Evolutionary conservation across 2,113 vertebrate species (phyloP).

Genomic region (Paracanthobrama guichenoti): DNA sequence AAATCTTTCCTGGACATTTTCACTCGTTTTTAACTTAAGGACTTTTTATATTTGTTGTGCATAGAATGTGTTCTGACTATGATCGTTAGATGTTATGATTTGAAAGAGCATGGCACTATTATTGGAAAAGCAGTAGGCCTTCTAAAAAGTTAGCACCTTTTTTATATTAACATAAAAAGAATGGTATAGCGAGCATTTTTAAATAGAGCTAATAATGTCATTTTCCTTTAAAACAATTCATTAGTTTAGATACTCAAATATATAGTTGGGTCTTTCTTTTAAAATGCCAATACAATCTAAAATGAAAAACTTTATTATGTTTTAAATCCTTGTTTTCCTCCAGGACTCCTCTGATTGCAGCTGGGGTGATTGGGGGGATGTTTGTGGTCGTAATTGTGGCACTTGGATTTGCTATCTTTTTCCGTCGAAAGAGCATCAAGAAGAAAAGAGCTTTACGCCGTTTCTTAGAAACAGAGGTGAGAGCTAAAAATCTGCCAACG

Average conservation of each 20-base stretch:
- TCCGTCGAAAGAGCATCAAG: constrained; percentile 93
- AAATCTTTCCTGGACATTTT: background rate
- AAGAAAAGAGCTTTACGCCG: constrained; percentile 93
- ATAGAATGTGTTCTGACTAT: background rate
- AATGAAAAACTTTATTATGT: too few species aligned
- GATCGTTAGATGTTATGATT: background rate
- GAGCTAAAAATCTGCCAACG: constrained; percentile 7
- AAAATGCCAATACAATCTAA: too few species aligned
- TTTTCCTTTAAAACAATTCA: background rate
- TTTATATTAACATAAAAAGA: background rate
- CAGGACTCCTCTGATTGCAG: constrained; percentile 94
- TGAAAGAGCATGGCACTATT: background rate
- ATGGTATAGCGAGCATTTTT: background rate
- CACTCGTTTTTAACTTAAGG: too few species aligned
- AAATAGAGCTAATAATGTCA: background rate
- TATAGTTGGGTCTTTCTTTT: too few species aligned
- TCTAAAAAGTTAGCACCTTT: background rate
- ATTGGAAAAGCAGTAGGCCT: background rate
- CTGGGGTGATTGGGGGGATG: constrained; percentile 89
- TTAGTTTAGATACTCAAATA: background rate
- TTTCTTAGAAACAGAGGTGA: constrained; percentile 97
- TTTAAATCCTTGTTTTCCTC: constrained; percentile 41
- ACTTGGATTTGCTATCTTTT: constrained; percentile 87
- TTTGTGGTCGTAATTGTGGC: constrained; percentile 93
- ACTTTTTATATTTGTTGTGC: background rate